A percentile compares a stretch with the other conserved stretches of the same genome.
Evolutionary conservation across 2,888 invertebrate genomes (phyloP).

Genomic region (Tolmerus cingulatus): DNA sequence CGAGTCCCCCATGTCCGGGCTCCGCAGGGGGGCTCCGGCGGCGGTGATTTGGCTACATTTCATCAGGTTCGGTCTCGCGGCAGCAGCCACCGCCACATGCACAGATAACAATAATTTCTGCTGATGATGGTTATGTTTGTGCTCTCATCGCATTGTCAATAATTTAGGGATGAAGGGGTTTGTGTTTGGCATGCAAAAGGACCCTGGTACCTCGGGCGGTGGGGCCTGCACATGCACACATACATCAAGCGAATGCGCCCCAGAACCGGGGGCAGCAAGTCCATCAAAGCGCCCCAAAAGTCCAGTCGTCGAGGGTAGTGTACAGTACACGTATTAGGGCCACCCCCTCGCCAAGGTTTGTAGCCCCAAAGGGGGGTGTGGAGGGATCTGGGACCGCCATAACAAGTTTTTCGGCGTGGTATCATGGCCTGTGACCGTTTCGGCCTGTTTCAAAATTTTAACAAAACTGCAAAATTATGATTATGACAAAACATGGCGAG

Average conservation of each 20-base stretch:
- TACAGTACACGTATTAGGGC: conserved; percentile 2
- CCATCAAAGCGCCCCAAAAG: conserved; percentile 30
- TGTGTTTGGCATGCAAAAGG: conserved; percentile 41
- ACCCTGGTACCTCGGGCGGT: not conserved
- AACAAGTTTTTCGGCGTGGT: conserved; percentile 39
- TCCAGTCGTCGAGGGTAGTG: not conserved
- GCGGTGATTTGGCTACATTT: conserved; percentile 29
- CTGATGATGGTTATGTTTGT: conserved; percentile 38
- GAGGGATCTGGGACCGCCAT: conserved; percentile 14
- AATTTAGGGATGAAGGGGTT: conserved; percentile 39
- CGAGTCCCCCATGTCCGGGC: not conserved
- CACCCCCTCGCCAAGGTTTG: not conserved
- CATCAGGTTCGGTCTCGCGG: not conserved
- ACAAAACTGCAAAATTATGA: conserved; percentile 44
- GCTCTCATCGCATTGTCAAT: conserved; percentile 40
- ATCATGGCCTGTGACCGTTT: conserved; percentile 37
- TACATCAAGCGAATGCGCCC: not conserved
- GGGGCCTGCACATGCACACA: not conserved
- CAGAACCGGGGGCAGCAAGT: not conserved
- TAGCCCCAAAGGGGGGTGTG: not conserved
- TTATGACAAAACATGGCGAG: conserved; percentile 45
- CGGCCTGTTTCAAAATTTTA: conserved; percentile 39
- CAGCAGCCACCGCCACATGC: not conserved
- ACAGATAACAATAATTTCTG: conserved; percentile 41
- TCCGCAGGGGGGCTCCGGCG: not conserved